phyloP scores from a whole-genome alignment of 2,888 invertebrate species.

The Fragum fragum region DNA sequence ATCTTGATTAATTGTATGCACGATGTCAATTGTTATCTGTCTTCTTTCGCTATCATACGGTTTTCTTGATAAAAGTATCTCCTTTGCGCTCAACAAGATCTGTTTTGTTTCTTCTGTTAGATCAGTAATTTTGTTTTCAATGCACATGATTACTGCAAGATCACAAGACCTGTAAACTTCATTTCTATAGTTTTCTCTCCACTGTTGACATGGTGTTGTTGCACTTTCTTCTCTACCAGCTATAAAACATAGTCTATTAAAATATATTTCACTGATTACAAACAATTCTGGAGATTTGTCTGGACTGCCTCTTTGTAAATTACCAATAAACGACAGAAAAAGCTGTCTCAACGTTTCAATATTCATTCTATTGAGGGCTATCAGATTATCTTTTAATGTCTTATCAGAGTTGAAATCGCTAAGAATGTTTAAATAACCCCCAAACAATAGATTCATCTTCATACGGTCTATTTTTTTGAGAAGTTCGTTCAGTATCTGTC shows the following conservation, averaged over 20 bases:
- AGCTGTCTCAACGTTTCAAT: background rate
- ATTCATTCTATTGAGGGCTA: background rate
- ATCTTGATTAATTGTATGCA: background rate
- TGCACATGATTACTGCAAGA: background rate
- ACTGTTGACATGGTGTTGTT: background rate
- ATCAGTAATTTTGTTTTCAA: background rate
- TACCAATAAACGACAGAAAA: background rate
- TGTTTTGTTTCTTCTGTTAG: background rate
- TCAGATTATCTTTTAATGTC: background rate
- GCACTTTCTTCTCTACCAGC: background rate
- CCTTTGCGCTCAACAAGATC: background rate
- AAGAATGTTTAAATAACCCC: background rate
- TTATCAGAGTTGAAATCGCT: background rate
- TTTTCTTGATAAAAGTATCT: background rate
- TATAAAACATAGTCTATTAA: too few species aligned
- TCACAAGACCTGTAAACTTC: constrained; percentile 1
- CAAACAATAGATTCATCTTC: background rate
- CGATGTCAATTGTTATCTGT: background rate
- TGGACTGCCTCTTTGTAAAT: background rate
- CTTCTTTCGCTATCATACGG: background rate
- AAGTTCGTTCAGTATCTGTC: background rate
- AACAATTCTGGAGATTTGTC: background rate
- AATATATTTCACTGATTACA: too few species aligned
- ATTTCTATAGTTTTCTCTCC: background rate
- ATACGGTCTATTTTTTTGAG: background rate